Conservation (phyloP, 2,113 vertebrate species). For the Oncorhynchus kisutch region DNA sequence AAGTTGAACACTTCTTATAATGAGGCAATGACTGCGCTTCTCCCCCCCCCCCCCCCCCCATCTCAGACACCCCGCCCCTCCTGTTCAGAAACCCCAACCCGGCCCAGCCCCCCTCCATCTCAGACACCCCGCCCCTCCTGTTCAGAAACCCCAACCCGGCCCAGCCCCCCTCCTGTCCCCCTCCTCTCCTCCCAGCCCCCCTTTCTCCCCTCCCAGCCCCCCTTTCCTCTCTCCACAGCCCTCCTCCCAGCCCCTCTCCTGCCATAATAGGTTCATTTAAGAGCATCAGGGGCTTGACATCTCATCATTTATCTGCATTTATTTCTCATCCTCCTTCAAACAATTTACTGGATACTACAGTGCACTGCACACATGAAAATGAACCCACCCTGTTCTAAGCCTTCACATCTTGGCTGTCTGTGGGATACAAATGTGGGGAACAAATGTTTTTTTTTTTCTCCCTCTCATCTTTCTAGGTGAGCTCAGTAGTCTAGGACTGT, state of each 20-base stretch:
- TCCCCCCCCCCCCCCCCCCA: background rate
- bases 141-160: background rate
- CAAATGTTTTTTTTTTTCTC: background rate
- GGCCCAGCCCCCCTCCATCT: background rate
- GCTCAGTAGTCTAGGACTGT: too few relatives aligned
- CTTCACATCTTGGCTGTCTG: background rate
- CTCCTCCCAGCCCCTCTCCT: conserved; percentile 46
- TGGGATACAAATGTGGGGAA: background rate
- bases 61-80: background rate
- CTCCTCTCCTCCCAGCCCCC: too few relatives aligned
- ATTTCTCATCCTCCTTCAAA: conserved; percentile 86
- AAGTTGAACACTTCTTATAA: conserved; percentile 83
- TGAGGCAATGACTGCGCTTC: conserved; percentile 80
- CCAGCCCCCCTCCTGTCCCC: background rate
- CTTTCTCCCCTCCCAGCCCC: background rate
- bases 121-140: too few relatives aligned
- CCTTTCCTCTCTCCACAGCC: background rate
- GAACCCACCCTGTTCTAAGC: background rate
- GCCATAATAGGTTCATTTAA: conserved; percentile 88
- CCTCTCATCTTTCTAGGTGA: background rate
- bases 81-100: background rate
- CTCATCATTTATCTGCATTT: conserved; percentile 93
- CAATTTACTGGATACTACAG: conserved; percentile 87
- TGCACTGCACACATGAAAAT: conserved; percentile 2
- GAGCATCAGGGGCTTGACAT: conserved; percentile 86